These are phyloP conservation scores for Stenurella melanura DNA, from an alignment of 2,888 invertebrate genomes.

Conservation along the genomic window DNA sequence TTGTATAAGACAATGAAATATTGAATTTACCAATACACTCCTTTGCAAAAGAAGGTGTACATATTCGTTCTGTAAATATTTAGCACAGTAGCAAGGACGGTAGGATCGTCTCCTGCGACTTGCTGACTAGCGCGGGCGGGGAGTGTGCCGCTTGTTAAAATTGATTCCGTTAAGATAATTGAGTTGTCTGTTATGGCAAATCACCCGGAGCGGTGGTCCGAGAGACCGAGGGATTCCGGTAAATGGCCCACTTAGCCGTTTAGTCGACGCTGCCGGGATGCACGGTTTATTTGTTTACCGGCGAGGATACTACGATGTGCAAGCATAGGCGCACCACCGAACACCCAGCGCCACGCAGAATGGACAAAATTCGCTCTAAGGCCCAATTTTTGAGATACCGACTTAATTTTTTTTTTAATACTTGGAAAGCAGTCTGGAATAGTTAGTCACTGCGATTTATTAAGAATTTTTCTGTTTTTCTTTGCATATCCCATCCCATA, in stretches of 20 bases:
- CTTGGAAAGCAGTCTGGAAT: too few relatives aligned
- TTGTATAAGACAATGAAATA: too few relatives aligned
- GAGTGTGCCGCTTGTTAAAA: conserved; percentile 59
- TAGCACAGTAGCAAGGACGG: not conserved
- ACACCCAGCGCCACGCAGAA: not conserved
- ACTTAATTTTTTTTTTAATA: too few relatives aligned
- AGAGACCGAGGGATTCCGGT: conserved; percentile 41
- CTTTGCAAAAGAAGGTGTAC: not conserved
- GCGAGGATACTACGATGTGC: conserved; percentile 19
- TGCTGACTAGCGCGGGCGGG: conserved; percentile 9
- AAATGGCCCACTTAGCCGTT: conserved; percentile 41
- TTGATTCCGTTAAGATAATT: conserved; percentile 65
- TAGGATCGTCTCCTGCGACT: conserved; percentile 26
- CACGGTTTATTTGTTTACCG: conserved; percentile 42
- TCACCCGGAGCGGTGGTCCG: conserved; percentile 63
- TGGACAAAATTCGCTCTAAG: too few relatives aligned
- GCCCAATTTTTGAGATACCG: too few relatives aligned
- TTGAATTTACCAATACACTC: not conserved
- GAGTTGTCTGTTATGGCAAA: conserved; percentile 71
- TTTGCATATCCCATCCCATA: too few relatives aligned
- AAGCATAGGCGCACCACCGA: conserved; percentile 4
- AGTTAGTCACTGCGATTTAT: too few relatives aligned
- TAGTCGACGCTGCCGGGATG: conserved; percentile 36
- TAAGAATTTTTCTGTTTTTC: too few relatives aligned
- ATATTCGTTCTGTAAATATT: not conserved